Evolutionary conservation across 2,888 invertebrate genomes (phyloP).

Genomic region (Drosophila kuntzei): DNA sequence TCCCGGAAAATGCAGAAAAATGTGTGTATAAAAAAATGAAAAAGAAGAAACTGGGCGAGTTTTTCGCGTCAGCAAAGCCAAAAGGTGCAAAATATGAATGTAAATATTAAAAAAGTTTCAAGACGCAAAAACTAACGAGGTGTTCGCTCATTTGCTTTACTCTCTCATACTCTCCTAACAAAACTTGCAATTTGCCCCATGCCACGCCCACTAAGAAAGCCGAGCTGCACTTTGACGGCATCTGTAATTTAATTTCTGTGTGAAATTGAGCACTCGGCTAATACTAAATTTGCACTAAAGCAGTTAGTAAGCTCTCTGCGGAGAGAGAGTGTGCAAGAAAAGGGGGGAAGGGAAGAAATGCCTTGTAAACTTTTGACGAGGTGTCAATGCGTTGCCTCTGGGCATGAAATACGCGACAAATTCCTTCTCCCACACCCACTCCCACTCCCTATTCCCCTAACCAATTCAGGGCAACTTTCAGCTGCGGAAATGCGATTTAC

Average conservation of each 20-base stretch:
- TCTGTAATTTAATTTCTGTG: constrained; percentile 75
- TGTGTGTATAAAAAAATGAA: constrained; percentile 5
- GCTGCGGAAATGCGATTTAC: constrained; percentile 76
- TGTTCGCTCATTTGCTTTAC: constrained; percentile 73
- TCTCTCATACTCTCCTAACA: background rate
- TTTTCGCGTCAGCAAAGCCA: constrained; percentile 36
- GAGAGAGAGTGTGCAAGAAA: constrained; percentile 15
- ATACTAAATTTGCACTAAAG: constrained; percentile 79
- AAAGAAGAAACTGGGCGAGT: constrained; percentile 6
- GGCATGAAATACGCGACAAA: constrained; percentile 26
- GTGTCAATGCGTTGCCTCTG: constrained; percentile 71
- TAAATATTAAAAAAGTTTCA: constrained; percentile 83
- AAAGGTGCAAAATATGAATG: constrained; percentile 82
- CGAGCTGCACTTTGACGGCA: constrained; percentile 67
- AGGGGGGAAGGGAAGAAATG: constrained; percentile 1
- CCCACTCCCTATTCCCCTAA: background rate
- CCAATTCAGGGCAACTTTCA: constrained; percentile 52
- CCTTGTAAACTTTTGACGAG: constrained; percentile 73
- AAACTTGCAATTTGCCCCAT: too few species aligned
- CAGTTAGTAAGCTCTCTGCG: constrained; percentile 62
- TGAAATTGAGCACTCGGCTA: constrained; percentile 78
- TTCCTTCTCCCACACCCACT: too few species aligned
- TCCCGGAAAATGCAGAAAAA: constrained; percentile 32
- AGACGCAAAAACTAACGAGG: constrained; percentile 78
- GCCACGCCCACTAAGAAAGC: constrained; percentile 12